phyloP scores from a whole-genome alignment of 2,113 vertebrate genomes.

The Entelurus aequoreus region DNA sequence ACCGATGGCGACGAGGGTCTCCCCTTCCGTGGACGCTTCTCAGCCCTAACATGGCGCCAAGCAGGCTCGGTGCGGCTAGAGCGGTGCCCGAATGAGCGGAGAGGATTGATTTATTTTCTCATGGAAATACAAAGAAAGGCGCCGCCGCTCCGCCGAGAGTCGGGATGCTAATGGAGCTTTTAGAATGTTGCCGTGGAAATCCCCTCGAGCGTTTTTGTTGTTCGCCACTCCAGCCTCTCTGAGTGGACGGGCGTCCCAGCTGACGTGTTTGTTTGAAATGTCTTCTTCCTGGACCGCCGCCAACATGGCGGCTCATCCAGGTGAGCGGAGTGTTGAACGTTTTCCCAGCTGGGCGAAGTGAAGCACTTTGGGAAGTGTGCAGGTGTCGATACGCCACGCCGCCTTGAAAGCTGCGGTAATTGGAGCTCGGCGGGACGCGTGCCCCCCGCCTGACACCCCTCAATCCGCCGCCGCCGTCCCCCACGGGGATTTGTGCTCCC shows the following conservation, averaged over 20 bases:
- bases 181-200: background rate
- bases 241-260: background rate
- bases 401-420: conserved; percentile 6
- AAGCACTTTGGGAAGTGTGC: background rate
- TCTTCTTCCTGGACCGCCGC: background rate
- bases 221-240: background rate
- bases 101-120: background rate
- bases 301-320: conserved; percentile 1
- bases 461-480: background rate
- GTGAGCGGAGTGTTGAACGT: background rate
- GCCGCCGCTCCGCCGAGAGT: background rate
- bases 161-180: background rate
- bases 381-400: conserved; percentile 3
- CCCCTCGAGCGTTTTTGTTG: background rate
- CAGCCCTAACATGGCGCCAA: background rate
- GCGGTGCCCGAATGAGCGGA: background rate
- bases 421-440: conserved; percentile 1
- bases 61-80: background rate
- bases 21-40: background rate
- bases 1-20: background rate
- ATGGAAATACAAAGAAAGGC: background rate
- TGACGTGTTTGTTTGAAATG: conserved; percentile 1
- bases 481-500: conserved; percentile 8
- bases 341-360: background rate
- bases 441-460: conserved; percentile 5